phyloP scores from a whole-genome alignment of 2,888 invertebrate species.

The Acleris holmiana region DNA sequence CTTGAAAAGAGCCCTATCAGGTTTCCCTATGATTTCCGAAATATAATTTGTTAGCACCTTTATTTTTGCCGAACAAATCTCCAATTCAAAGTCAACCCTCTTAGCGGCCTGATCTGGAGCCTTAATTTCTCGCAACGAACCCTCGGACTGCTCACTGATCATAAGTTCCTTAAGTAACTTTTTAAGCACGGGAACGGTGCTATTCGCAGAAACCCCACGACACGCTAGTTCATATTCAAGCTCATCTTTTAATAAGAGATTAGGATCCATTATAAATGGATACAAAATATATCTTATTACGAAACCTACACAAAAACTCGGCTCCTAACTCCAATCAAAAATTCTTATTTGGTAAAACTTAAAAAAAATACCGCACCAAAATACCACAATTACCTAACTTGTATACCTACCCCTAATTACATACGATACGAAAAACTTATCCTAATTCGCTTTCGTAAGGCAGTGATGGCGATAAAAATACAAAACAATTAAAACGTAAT shows the following conservation, averaged over 20 bases:
- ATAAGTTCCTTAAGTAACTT: conserved; percentile 3
- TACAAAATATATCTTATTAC: too few species aligned
- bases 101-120: too few species aligned
- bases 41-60: conserved; percentile 7
- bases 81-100: conserved; percentile 2
- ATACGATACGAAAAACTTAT: too few species aligned
- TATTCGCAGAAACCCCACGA: neutral
- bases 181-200: conserved; percentile 9
- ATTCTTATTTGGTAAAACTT: too few species aligned
- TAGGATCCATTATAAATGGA: conserved; percentile 4
- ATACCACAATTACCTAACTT: too few species aligned
- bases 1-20: conserved; percentile 3
- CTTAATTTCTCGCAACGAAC: neutral
- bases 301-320: neutral
- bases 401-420: too few species aligned
- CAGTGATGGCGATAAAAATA: too few species aligned
- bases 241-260: conserved; percentile 5
- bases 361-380: too few species aligned
- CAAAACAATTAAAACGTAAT: too few species aligned
- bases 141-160: neutral
- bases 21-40: conserved; percentile 10
- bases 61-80: conserved; percentile 4
- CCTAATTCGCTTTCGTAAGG: too few species aligned
- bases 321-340: neutral
- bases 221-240: conserved; percentile 8